These are phyloP conservation scores for Pyrgilauda ruficollis DNA, from an alignment of 2,113 vertebrate genomes.

Conservation along the genomic window DNA sequence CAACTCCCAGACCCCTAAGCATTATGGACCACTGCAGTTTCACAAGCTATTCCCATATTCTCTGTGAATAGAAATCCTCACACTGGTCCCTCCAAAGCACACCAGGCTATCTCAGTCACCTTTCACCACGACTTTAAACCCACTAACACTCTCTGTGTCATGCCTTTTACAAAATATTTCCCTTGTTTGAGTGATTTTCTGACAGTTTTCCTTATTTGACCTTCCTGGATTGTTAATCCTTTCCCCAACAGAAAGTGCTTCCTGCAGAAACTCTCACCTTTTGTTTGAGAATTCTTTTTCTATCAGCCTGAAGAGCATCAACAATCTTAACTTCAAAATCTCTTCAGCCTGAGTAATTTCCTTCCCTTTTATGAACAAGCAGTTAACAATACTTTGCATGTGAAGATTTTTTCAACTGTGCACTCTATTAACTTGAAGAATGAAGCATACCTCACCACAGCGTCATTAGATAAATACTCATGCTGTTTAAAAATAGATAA, in stretches of 20 bases:
- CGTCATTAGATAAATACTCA: neutral
- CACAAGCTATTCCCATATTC: neutral
- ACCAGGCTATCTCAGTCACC: neutral
- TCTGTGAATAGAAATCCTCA: neutral
- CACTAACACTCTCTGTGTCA: neutral
- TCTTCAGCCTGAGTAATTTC: neutral
- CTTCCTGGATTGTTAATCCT: neutral
- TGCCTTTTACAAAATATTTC: neutral
- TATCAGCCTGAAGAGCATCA: neutral
- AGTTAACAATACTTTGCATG: slow-evolving; percentile 2
- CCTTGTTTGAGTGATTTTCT: neutral
- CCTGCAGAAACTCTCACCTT: slow-evolving; percentile 8
- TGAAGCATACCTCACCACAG: neutral
- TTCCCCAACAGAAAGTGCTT: neutral
- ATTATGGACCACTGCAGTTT: neutral
- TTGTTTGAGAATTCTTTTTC: neutral
- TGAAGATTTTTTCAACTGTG: neutral
- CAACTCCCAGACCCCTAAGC: neutral
- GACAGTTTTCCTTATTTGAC: neutral
- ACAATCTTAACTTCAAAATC: neutral
- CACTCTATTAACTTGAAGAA: neutral
- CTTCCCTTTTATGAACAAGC: neutral
- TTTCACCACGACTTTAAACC: neutral
- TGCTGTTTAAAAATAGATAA: neutral
- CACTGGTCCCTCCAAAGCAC: neutral